Percentiles rank a stretch among this genome's conserved stretches.
Conservation (phyloP, 1,140 invertebrate species). For the Oncopeltus fasciatus region DNA sequence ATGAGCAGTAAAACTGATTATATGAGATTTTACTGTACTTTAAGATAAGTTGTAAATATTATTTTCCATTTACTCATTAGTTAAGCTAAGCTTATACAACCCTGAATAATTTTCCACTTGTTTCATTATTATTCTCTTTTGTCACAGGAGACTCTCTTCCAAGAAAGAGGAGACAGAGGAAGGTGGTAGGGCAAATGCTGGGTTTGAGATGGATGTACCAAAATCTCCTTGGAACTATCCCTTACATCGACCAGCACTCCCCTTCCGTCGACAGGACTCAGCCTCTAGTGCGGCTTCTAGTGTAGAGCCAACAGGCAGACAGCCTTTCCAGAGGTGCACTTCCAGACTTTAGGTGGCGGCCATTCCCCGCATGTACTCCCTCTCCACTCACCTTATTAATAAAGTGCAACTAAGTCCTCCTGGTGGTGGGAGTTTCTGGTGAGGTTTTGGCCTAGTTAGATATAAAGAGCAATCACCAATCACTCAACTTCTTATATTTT, state of each 20-base stretch:
- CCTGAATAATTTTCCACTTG: no score
- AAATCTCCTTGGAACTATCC: slow-evolving; percentile 42
- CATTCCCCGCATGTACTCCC: background rate
- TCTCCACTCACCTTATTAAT: no score
- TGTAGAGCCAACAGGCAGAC: slow-evolving; percentile 10
- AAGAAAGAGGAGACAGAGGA: slow-evolving; percentile 35
- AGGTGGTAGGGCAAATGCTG: slow-evolving; percentile 39
- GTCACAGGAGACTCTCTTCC: slow-evolving; percentile 41
- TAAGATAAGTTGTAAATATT: no score
- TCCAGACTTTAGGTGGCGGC: background rate
- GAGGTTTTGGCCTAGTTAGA: no score
- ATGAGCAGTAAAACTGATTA: no score
- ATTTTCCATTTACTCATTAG: no score
- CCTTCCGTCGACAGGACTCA: slow-evolving; percentile 26
- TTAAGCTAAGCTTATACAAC: no score
- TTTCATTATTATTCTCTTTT: background rate
- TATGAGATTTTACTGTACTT: no score
- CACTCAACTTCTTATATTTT: no score
- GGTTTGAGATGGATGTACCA: slow-evolving; percentile 41
- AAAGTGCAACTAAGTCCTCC: no score
- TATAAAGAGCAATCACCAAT: no score
- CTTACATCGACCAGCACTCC: slow-evolving; percentile 28
- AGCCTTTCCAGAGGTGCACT: slow-evolving; percentile 15
- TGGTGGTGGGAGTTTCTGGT: no score
- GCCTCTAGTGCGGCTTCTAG: slow-evolving; percentile 23